Evolutionary conservation across 2,888 invertebrate species (phyloP), one percentile per base, ranked within the genome.

Genomic region (Ornithoptera alexandrae): DNA sequence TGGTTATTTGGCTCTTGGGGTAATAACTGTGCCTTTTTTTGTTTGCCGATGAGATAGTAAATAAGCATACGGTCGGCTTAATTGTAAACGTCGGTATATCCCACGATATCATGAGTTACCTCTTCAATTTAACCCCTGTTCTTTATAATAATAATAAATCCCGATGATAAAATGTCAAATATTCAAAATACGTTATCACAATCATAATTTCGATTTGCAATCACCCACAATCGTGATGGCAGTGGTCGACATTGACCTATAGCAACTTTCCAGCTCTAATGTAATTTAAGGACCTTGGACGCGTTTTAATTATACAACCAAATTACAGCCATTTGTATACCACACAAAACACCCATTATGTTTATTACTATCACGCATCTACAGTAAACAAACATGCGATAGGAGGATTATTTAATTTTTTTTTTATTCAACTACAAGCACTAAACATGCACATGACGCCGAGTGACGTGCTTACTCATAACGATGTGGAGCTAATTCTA

Each of bases 201-300:
- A 4, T 50, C 5, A 18, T 8, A 5, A 50, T 18, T 50, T 2
- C 50, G 15, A 50, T 18, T 17, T 50, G 15, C 50, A 1, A 50
- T 50, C 50, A 53, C 8, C 18, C 53, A 53, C 53, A 53, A 18
- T 46, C 2, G 46, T 46, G 12, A 46, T 46, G 46, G 4, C 46
- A 46, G 73, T 79, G 74, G 72, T 71, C 76, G 78, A 81, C 85
- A 86, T 85, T 86, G 84, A 81, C 85, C 83, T 77, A 81, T 78
- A 83, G 75, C 79, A 75, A 81, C 80, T 82, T 84, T 82, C 78
- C 77, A 78, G 71, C 71, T 73, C 69, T 79, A 80, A 81, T 79
- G 81, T 77, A 80, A 80, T 76, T 72, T 70, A 73, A 46, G 57
- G 36, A 53, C 82, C 83, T 83, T 81, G 81, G 74, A 76, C 75